phyloP scores from a whole-genome alignment of 1,140 invertebrate species.

The Apis mellifera region Amel_HAv3.1 CM009935.2:9209001-9209500 shows the following conservation, averaged over 20 bases:
- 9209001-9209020: too few species aligned
- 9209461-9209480: neutral
- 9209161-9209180: conserved; percentile 13
- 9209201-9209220: neutral
- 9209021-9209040: too few species aligned
- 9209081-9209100: neutral
- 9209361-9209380: too few species aligned
- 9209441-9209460: too few species aligned
- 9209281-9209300: neutral
- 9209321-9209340: too few species aligned
- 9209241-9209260: neutral
- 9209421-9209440: too few species aligned
- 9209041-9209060: too few species aligned
- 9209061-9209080: too few species aligned
- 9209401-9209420: too few species aligned
- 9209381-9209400: too few species aligned
- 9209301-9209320: neutral
- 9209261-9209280: neutral
- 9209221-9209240: neutral
- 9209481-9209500: neutral
- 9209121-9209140: conserved; percentile 18
- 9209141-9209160: conserved; percentile 5
- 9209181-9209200: neutral
- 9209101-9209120: neutral
- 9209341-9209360: too few species aligned